Conservation (phyloP, 1,140 invertebrate species). For the Danaus plexippus region DNA sequence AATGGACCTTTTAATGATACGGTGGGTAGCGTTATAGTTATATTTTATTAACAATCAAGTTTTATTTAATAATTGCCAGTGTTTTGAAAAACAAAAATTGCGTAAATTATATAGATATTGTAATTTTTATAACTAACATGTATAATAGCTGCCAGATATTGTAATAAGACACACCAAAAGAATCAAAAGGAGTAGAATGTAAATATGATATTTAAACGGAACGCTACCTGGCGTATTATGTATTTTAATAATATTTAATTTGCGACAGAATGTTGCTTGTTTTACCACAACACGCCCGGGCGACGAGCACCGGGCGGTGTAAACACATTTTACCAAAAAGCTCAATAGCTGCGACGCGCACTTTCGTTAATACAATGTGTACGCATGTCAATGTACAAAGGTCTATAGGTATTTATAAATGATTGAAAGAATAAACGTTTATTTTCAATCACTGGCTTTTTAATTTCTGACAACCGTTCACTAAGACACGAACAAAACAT, state of each 20-base stretch:
- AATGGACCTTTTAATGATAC: slow-evolving; percentile 11
- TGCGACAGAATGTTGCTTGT: slow-evolving; percentile 17
- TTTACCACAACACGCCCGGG: slow-evolving; percentile 10
- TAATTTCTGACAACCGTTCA: slow-evolving; percentile 10
- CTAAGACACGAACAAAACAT: not conserved
- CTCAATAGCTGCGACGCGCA: slow-evolving; percentile 37
- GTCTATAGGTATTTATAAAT: slow-evolving; percentile 69
- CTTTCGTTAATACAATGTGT: slow-evolving; percentile 40
- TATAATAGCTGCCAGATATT: too few species aligned
- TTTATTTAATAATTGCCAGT: too few species aligned
- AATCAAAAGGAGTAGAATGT: too few species aligned
- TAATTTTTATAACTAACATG: too few species aligned
- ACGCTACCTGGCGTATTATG: too few species aligned
- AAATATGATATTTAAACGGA: too few species aligned
- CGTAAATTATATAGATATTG: too few species aligned
- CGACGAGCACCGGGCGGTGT: not conserved
- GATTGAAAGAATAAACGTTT: slow-evolving; percentile 70
- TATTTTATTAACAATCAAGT: too few species aligned
- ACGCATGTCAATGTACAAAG: slow-evolving; percentile 66
- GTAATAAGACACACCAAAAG: too few species aligned
- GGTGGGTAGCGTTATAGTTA: too few species aligned
- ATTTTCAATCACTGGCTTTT: slow-evolving; percentile 38
- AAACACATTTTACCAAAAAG: slow-evolving; percentile 16
- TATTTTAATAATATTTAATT: too few species aligned
- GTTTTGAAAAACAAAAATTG: too few species aligned